phyloP scores from a whole-genome alignment of 2,113 vertebrate species.

The Microtus montanus region DNA sequence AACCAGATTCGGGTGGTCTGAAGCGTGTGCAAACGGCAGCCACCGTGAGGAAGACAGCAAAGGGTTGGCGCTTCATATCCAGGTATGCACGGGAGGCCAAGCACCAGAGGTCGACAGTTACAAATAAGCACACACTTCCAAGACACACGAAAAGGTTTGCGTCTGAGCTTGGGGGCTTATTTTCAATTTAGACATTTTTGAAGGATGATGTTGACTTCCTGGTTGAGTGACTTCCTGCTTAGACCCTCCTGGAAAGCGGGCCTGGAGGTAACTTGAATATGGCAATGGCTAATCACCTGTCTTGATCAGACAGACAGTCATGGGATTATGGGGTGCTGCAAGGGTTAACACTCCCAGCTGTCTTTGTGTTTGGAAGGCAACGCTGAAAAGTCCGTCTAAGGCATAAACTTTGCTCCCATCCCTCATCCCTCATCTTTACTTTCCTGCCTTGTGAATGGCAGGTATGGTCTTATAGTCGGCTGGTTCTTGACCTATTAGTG shows the following conservation, averaged over 20 bases:
- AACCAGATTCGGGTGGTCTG: slow-evolving; percentile 46
- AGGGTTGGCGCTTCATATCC: background rate
- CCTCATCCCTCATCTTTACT: background rate
- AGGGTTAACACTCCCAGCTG: background rate
- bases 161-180: slow-evolving; percentile 3
- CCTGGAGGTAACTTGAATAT: background rate
- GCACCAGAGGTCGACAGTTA: background rate
- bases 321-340: background rate
- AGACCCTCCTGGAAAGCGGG: slow-evolving; percentile 35
- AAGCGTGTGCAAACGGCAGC: background rate
- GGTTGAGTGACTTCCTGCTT: slow-evolving; percentile 37
- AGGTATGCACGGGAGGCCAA: background rate
- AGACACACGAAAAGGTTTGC: slow-evolving; percentile 9
- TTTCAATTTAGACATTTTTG: slow-evolving; percentile 32
- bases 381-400: background rate
- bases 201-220: slow-evolving; percentile 4
- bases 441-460: too few relatives aligned
- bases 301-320: background rate
- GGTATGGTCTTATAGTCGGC: too few relatives aligned
- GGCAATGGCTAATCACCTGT: background rate
- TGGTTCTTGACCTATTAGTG: too few relatives aligned
- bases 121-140: slow-evolving; percentile 12
- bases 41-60: background rate
- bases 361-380: slow-evolving; percentile 2
- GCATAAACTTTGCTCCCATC: background rate